Evolutionary conservation across 2,797 vertebrate species (phyloP), one percentile per base, ranked within the genome.

Genomic region (Syngnathus acus): DNA sequence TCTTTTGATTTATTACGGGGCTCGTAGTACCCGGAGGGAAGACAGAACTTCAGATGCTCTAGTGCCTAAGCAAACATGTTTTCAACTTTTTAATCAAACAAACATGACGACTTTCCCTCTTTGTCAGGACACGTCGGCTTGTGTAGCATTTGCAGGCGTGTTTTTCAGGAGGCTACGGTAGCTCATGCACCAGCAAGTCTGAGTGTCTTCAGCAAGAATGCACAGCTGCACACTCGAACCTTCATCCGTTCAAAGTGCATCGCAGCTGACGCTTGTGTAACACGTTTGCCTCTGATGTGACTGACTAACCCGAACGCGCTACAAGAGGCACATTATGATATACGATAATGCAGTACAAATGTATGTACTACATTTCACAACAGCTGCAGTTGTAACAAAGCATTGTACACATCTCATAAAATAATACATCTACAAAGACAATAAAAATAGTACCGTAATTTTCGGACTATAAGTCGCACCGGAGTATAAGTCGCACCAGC

Each of bases 211-310:
- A 32, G 37, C 78, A 81, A 81, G 86, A 87, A 88, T 85, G 83
- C 84, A 84, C 86, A 88, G 86, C 86, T 90, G 86, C 78, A 82
- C 81, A 75, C 81, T 75, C 78, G 83, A 77, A 23, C 32, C 43
- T 61, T 68, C 54, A 60, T 70, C 68, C 78, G 72, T 77, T 72
- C 72, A 57, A 64, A 76, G 68, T 17, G 21, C 70, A 68, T 74
- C 78, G 78, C 83, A 82, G 80, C 82, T 84, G 84, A 88, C 77
- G 78, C 78, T 86, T 87, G 79, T 80, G 77, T 86, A 84, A 86
- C 79, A 84, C 7, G 48, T 50, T 50, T 50, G 19, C 48, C 6
- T n/a, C 48, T 16, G 48, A n/a, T 19, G 48, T 7, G 48, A 47
- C 45, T 13, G 48, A 47, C 45, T 17, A 47, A 47, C 45, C 45